Base-by-base conservation (phyloP, 1,140 invertebrate species). In the Coptotermes formosanus region DNA sequence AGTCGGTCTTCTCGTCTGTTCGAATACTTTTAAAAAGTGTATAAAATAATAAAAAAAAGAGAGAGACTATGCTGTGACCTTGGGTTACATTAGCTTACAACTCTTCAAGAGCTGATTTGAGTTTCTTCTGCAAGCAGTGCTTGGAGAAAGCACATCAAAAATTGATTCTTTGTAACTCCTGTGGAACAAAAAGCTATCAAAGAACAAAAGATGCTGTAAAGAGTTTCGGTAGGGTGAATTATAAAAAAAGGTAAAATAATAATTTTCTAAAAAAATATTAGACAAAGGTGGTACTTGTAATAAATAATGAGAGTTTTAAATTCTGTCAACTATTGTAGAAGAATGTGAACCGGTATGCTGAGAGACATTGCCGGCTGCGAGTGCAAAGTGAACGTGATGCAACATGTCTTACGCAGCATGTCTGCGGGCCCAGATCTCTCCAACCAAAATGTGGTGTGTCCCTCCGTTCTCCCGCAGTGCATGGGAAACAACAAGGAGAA, bases 391-490 rank as follows among this genome's bases (percentile, higher is more conserved):
- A 38, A 86, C 52, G 44, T 38, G 52, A 75, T 32, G 44, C 82
- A 83, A 83, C 38, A n/a, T 83, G 69, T 44, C 43, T 30, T n/a
- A 44, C 83, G 55, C 85, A n/a, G 75, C 52, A 59, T 30, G 83
- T 84, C 83, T 84, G 83, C 83, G 52, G 83, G 83, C 83, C 55
- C 85, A 85, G 85, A 85, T 85, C 85, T 85, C 85, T 85, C 85
- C 85, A 69, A 82, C 75, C 85, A 75, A 85, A 85, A 85, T 32
- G 32, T 75, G 38, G 85, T 75, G 38, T 85, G 85, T 85, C 85
- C 85, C 85, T 85, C 64, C 64, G 85, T 85, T 85, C 85, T 85
- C 44, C 85, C 82, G 55, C 55, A 55, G 83, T 45, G 69, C 55
- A 30, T 38, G 48, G 83, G 48, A 84, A 48, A 25, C 44, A 84